Percentiles rank a stretch among this genome's conserved stretches.
These are phyloP conservation scores for Lottia gigantea DNA, from an alignment of 2,888 invertebrate species.

Conservation along the genomic window DNA sequence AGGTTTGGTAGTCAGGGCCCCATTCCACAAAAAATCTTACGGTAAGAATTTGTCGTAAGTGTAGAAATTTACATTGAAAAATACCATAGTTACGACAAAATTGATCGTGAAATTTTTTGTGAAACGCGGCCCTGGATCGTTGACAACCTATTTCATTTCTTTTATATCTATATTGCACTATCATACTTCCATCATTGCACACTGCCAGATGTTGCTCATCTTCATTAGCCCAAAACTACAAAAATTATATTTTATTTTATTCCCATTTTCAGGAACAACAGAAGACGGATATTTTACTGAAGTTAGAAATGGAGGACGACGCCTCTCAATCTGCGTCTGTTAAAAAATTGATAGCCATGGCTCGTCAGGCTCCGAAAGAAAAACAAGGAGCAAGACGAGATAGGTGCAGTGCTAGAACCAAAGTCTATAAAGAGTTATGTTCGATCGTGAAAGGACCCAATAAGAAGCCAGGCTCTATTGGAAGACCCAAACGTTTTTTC, in stretches of 20 bases:
- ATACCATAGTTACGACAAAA: too few species aligned
- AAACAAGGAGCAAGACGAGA: neutral
- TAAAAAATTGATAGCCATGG: neutral
- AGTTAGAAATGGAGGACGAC: neutral
- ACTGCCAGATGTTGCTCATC: too few species aligned
- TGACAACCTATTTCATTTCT: too few species aligned
- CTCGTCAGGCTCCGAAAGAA: neutral
- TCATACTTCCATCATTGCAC: too few species aligned
- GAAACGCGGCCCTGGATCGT: too few species aligned
- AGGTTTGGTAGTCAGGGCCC: too few species aligned
- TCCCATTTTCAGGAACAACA: neutral
- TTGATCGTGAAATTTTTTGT: too few species aligned
- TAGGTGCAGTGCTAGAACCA: neutral
- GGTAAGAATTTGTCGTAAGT: too few species aligned
- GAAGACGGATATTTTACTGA: neutral
- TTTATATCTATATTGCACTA: too few species aligned
- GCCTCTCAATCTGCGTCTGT: neutral
- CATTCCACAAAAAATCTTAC: too few species aligned
- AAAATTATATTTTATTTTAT: neutral
- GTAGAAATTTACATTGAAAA: too few species aligned
- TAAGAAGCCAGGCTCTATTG: slow-evolving; percentile 18
- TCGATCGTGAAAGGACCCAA: neutral
- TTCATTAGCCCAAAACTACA: too few species aligned
- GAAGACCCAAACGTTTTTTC: slow-evolving; percentile 26
- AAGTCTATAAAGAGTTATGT: neutral